Evolutionary conservation across 2,797 vertebrate genomes (phyloP).

Genomic region (Hypotaenidia philippensis): DNA sequence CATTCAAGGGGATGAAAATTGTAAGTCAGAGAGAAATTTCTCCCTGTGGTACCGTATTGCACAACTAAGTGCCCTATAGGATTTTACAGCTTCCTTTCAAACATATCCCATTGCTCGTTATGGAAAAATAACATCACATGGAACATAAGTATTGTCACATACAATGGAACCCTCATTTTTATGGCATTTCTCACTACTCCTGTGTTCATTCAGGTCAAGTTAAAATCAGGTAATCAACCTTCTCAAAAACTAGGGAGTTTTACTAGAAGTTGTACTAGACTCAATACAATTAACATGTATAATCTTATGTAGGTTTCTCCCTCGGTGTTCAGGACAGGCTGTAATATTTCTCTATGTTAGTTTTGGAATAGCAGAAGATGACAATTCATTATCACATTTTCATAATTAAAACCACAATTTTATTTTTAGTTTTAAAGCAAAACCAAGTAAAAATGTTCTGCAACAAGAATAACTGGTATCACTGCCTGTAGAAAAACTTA

Average conservation of each 20-base stretch:
- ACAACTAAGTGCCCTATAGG: background rate
- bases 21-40: constrained; percentile 54
- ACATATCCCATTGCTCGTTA: background rate
- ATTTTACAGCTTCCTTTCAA: constrained; percentile 42
- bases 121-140: background rate
- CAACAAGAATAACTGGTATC: background rate
- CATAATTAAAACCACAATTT: background rate
- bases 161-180: background rate
- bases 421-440: background rate
- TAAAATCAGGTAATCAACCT: background rate
- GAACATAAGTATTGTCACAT: background rate
- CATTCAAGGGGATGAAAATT: constrained; percentile 47
- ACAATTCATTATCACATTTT: background rate
- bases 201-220: background rate
- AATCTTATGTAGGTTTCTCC: background rate
- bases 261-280: background rate
- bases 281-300: background rate
- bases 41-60: constrained; percentile 42
- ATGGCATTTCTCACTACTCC: background rate
- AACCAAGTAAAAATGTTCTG: background rate
- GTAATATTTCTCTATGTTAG: background rate
- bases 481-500: background rate
- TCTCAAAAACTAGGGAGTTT: background rate
- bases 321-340: background rate
- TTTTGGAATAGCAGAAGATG: background rate